Base-by-base conservation (phyloP, 2,888 invertebrate genomes). In the Tipula unca region DNA sequence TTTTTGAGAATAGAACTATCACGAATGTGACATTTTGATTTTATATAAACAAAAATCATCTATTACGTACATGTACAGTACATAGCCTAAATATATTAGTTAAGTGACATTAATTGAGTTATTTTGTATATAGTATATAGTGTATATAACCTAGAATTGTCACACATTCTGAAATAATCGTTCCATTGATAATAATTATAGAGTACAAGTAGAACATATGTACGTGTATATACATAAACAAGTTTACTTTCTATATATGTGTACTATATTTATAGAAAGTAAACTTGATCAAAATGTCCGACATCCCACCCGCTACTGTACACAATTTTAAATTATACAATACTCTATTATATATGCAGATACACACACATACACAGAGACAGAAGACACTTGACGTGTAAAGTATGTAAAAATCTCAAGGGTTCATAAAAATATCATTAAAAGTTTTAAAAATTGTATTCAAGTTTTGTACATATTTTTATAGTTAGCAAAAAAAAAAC, bases 361-460 rank as follows among this genome's bases (percentile, higher is more conserved):
- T n/a, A n/a, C n/a, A n/a, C n/a, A n/a, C n/a, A n/a, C n/a, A n/a
- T n/a, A n/a, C n/a, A 10, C 1, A 13, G 25, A 25, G 32, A 69
- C 20, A 25, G 48, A 54, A 54, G 48, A 69, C 69, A 69, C 69
- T 69, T 69, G 25, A 69, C 69, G 69, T 25, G 69, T 69, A 69
- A 69, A 69, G 25, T 69, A 69, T 69, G 69, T 69, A 69, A 69
- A 69, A 69, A 25, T 69, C 69, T 69, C 69, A 25, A 69, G 69
- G 69, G 69, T 69, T 69, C 69, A 69, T 69, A 69, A 69, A 69
- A 69, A 69, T 69, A 69, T 25, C 69, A 69, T 69, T 69, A 69
- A 69, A 69, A 69, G 48, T 48, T 48, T 48, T 17, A 69, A 69
- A 69, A 10, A 10, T 25, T 25, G 14, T 48, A 42, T 48, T 48